Evolutionary conservation across 2,888 invertebrate genomes (phyloP).

Genomic region (Pristionchus japonicus): DNA sequence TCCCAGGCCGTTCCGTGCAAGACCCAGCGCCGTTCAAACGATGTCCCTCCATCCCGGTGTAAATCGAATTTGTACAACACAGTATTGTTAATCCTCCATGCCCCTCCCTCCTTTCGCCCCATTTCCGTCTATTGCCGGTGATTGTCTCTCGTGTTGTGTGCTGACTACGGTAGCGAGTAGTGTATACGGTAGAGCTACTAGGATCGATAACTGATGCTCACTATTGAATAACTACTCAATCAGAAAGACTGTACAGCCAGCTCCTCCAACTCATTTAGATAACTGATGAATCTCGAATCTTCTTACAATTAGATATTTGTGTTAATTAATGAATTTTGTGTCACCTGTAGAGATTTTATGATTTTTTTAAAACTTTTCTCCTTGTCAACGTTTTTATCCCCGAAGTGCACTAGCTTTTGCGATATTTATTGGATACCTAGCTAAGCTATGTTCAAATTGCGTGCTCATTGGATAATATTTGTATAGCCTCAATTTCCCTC

Average conservation of each 20-base stretch:
- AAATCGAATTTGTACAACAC: slow-evolving; percentile 17
- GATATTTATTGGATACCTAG: background rate
- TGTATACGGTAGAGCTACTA: slow-evolving; percentile 15
- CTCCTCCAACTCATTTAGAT: slow-evolving; percentile 1
- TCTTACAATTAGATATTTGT: background rate
- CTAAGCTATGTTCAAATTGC: slow-evolving; percentile 16
- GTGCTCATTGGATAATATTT: slow-evolving; percentile 3
- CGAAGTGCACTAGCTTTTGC: background rate
- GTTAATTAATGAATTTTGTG: slow-evolving; percentile 3
- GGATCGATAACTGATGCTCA: background rate
- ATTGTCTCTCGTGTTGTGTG: background rate
- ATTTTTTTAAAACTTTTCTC: background rate
- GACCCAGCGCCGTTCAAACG: background rate
- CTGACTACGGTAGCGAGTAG: slow-evolving; percentile 30
- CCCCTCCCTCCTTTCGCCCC: background rate
- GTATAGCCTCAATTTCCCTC: background rate
- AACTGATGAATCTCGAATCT: background rate
- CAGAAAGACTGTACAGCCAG: background rate
- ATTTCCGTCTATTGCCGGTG: slow-evolving; percentile 15
- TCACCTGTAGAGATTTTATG: background rate
- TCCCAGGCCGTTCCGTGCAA: slow-evolving; percentile 8
- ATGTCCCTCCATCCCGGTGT: background rate
- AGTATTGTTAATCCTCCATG: background rate
- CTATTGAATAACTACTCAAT: background rate
- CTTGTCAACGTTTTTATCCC: background rate